Base-by-base conservation (phyloP, 2,113 vertebrate species). In the Chloropsis cyanopogon region DNA sequence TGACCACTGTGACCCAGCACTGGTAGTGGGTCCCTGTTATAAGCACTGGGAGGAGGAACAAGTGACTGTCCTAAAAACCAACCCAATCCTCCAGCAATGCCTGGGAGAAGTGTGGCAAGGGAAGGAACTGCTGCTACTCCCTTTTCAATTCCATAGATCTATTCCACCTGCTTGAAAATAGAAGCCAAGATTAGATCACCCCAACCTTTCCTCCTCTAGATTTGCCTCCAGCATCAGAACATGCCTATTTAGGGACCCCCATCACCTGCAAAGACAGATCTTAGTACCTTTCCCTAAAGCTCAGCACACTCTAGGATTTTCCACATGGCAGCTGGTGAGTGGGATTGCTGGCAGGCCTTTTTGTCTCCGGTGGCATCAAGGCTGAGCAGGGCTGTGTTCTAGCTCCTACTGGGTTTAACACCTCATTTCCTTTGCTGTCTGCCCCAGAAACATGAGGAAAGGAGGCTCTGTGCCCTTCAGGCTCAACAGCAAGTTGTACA, bases 281-380 rank as follows among this genome's bases (percentile, higher is more conserved):
- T 92, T 59, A 59, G 71, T 81, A 50, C 90, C 72, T 81, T 70
- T 81, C 72, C 59, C 76, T 37, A 77, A 77, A 60, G 70, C 94
- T 81, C 90, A 86, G 86, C 88, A 68, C 46, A 23, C 71, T 77
- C 71, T 0, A 7, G 92, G 95, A 73, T 90, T 90, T 88, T 94
- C 96, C 52, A 49, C 71, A 41, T 0, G 2, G 52, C 96, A 97
- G 95, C 95, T 93, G 95, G 86, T 95, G 96, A 95, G 95, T 94
- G 80, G 94, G 96, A 95, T 75, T 78, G 52, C 76, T 97, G 94
- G 94, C 95, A 93, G 83, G 86, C 91, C 88, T 95, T 78, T 81
- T 31, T 70, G 72, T 88, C 91, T 86, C 80, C 0, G 0, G 53
- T 68, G 88, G 80, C 89, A 96, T 92, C 91, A 75, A 94, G 86